Base-by-base conservation (phyloP, 53 echinoderm and acorn worm genomes). In the Echinometra lucunter region DNA sequence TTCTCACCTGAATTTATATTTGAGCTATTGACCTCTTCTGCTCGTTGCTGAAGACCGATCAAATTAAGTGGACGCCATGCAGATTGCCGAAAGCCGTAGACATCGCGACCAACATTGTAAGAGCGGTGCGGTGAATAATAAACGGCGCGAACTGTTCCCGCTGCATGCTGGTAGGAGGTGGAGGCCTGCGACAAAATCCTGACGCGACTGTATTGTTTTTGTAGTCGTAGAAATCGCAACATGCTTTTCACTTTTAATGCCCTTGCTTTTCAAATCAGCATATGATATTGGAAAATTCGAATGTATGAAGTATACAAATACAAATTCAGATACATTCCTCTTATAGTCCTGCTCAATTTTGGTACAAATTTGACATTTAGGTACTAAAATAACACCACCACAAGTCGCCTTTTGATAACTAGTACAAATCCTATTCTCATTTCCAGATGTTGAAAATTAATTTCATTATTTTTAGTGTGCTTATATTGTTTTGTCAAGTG, bases 61-160 rank as follows among this genome's bases (percentile, higher is more conserved):
- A 94, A 82, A 63, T 94, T 94, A 32, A 82, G 82, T 6, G 82
- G 58, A 60, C 66, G 58, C 94, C 94, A 94, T 15, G 94, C 58
- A 19, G 94, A 66, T 42, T 82, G 82, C 15, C 94, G 85, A 94
- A 83, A 94, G 25, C 94, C 94, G 45, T 94, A 94, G 18, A 94
- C 94, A 66, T 95, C 95, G 27, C 69, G 89, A 90, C 90, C 89
- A 13, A 82, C 85, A 42, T 83, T 57, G 57, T 94, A 94, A 3
- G 63, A 90, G 90, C 90, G 90, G 63, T 37, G 37, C 49, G 85
- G 27, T 30, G 11, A 30, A 30, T 85, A 49, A 2, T 85, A 49
- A 47, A 49, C 85, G 15, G 85, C 85, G 85, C 49, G 47, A 49
- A 85, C 85, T 45, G 19, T 6, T 13, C 3, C 17, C 49, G 85